These are phyloP conservation scores for Pardosa pseudoannulata DNA, from an alignment of 2,888 invertebrate species.

Conservation along the genomic window DNA sequence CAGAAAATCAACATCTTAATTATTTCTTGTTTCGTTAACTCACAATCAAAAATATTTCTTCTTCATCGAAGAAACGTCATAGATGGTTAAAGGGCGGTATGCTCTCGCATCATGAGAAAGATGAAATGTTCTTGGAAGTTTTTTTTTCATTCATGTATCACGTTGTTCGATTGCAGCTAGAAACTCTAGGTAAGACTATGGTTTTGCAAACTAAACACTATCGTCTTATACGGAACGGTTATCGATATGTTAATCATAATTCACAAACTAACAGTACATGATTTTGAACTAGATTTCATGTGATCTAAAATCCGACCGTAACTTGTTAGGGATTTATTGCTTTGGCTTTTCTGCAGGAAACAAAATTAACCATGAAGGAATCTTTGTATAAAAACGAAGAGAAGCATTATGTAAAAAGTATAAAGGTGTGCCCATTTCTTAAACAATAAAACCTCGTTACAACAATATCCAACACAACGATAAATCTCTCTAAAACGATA, in stretches of 20 bases:
- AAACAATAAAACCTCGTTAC: too few relatives aligned
- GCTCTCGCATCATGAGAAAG: background rate
- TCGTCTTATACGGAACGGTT: background rate
- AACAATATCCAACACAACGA: too few relatives aligned
- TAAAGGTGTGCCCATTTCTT: too few relatives aligned
- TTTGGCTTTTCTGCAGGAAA: too few relatives aligned
- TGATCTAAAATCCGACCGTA: background rate
- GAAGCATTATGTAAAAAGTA: too few relatives aligned
- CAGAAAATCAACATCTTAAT: background rate
- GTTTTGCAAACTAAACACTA: background rate
- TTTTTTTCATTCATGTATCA: background rate
- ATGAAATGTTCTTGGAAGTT: background rate
- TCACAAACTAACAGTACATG: background rate
- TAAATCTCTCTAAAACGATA: too few relatives aligned
- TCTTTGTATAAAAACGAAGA: too few relatives aligned
- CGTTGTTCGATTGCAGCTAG: background rate
- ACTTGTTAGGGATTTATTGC: background rate
- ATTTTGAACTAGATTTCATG: background rate
- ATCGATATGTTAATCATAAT: background rate
- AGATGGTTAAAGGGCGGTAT: background rate
- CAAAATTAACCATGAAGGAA: too few relatives aligned
- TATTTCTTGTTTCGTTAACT: background rate
- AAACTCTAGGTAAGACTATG: background rate
- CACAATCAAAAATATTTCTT: background rate
- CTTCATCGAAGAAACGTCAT: background rate